Evolutionary conservation across 2,113 vertebrate species (phyloP).

Genomic region (Lucifuga dentata): DNA sequence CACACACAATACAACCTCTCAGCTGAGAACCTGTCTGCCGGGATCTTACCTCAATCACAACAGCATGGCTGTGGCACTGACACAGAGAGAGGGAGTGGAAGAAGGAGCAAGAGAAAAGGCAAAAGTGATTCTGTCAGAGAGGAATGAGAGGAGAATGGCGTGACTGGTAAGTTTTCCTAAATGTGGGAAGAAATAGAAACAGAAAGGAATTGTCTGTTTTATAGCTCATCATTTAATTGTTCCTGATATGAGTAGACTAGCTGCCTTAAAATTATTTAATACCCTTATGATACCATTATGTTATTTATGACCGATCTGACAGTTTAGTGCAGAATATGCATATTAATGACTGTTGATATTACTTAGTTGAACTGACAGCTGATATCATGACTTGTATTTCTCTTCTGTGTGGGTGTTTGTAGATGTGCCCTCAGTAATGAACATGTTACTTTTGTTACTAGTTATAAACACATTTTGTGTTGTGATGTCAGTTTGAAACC

Average conservation of each 20-base stretch:
- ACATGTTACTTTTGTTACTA: too few species aligned
- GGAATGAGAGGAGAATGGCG: not conserved
- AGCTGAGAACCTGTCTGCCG: constrained; percentile 45
- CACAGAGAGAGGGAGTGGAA: not conserved
- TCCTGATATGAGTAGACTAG: not conserved
- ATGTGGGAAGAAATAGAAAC: not conserved
- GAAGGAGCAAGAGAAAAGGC: not conserved
- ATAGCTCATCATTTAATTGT: too few species aligned
- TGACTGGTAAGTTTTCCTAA: not conserved
- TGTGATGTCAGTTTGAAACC: not conserved
- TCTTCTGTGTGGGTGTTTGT: too few species aligned
- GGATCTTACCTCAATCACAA: constrained; percentile 18
- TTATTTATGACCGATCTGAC: too few species aligned
- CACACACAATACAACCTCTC: constrained; percentile 50
- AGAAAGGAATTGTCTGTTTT: too few species aligned
- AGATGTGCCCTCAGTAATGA: too few species aligned
- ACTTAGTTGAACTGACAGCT: too few species aligned
- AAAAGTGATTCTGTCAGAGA: not conserved
- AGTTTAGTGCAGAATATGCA: too few species aligned
- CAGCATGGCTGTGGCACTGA: not conserved
- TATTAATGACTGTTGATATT: too few species aligned
- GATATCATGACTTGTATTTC: too few species aligned
- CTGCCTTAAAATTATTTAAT: too few species aligned
- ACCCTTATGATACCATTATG: too few species aligned
- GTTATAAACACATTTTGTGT: not conserved